Evolutionary conservation across 2,888 invertebrate species (phyloP).

Genomic region (Sericinus montela): DNA sequence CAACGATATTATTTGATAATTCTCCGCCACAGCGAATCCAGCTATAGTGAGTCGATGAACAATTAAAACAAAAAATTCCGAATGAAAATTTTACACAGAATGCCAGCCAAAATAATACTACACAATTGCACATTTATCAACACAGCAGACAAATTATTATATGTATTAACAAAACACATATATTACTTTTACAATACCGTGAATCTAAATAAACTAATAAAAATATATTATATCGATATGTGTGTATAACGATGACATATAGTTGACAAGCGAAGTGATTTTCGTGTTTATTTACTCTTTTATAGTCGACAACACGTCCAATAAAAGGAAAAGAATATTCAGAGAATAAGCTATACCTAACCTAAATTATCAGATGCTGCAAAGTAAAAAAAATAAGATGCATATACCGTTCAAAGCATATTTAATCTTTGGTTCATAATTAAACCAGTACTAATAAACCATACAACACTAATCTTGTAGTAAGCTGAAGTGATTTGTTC

Average conservation of each 20-base stretch:
- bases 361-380: too few species aligned
- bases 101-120: slow-evolving; percentile 19
- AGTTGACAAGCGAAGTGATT: too few species aligned
- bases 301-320: too few species aligned
- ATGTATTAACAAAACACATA: background rate
- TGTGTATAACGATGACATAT: background rate
- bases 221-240: background rate
- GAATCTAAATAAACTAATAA: background rate
- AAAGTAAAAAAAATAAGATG: too few species aligned
- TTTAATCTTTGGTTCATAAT: too few species aligned
- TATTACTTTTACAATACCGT: background rate
- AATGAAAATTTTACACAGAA: slow-evolving; percentile 3
- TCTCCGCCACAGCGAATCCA: slow-evolving; percentile 48
- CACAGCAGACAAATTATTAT: background rate
- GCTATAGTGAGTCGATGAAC: slow-evolving; percentile 49
- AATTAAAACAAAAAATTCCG: slow-evolving; percentile 51
- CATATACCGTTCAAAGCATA: too few species aligned
- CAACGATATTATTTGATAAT: slow-evolving; percentile 34
- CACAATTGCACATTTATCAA: slow-evolving; percentile 15
- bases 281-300: too few species aligned
- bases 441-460: too few species aligned
- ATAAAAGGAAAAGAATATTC: too few species aligned
- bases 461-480: too few species aligned
- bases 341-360: too few species aligned
- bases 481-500: too few species aligned